Evolutionary conservation across 2,113 vertebrate genomes (phyloP).

Genomic region (Pipa parva): DNA sequence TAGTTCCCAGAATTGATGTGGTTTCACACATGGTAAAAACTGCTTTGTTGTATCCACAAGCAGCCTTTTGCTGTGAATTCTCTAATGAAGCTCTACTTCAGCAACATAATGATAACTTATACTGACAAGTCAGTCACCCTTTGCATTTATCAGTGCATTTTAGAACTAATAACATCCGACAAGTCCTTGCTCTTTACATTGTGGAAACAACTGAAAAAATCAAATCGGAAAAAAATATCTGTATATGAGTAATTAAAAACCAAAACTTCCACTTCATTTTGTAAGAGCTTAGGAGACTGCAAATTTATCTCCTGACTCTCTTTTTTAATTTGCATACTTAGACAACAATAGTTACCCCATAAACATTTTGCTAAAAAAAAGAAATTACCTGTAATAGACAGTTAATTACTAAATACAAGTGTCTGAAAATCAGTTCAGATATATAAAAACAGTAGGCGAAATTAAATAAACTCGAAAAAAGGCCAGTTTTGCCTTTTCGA

Average conservation of each 20-base stretch:
- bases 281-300: no score
- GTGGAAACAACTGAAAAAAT: constrained; percentile 47
- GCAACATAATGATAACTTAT: constrained; percentile 46
- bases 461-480: no score
- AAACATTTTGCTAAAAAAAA: no score
- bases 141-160: constrained; percentile 39
- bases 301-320: no score
- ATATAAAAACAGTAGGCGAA: no score
- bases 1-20: neutral
- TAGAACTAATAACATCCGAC: constrained; percentile 52
- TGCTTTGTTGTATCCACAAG: neutral
- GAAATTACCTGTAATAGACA: no score
- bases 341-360: no score
- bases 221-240: constrained; percentile 12
- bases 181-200: constrained; percentile 49
- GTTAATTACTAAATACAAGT: no score
- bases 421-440: no score
- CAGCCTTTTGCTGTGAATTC: neutral
- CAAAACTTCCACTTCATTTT: neutral
- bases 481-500: no score
- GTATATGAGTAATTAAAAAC: neutral
- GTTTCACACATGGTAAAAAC: neutral
- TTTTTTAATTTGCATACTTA: no score
- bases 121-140: constrained; percentile 48
- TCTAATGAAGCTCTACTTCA: constrained; percentile 26